Evolutionary conservation across 2,113 vertebrate genomes (phyloP).

Genomic region (Silurus glanis): DNA sequence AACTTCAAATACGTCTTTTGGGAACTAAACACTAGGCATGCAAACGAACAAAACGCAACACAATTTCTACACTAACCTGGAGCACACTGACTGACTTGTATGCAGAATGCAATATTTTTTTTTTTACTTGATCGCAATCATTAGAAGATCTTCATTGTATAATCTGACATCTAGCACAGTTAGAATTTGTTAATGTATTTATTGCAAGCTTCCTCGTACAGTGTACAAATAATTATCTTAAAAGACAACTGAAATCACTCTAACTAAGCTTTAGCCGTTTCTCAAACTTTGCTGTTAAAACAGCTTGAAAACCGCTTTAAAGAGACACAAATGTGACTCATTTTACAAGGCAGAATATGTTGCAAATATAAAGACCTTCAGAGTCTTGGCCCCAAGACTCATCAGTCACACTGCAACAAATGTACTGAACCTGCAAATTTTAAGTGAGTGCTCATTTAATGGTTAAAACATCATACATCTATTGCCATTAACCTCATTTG

Average conservation of each 20-base stretch:
- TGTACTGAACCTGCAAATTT: not conserved
- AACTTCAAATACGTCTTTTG: not conserved
- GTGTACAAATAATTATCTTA: not conserved
- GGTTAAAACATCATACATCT: not conserved
- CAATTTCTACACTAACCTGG: not conserved
- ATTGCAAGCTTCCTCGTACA: not conserved
- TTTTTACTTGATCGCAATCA: not conserved
- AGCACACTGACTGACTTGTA: not conserved
- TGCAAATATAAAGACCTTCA: not conserved
- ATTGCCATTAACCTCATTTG: not conserved
- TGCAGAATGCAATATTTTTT: not conserved
- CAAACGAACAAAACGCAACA: not conserved
- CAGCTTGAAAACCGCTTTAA: not conserved
- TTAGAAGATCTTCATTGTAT: not conserved
- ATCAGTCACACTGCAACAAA: not conserved
- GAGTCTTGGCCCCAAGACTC: not conserved
- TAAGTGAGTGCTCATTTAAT: not conserved
- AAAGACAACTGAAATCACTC: not conserved
- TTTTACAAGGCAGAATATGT: constrained; percentile 14
- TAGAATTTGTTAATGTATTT: not conserved
- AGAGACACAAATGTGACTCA: not conserved
- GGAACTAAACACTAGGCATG: not conserved
- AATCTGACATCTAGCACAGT: not conserved
- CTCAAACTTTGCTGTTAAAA: not conserved
- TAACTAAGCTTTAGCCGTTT: not conserved